Conservation (phyloP, 92 coral and sea anemone genomes). For the Isaurus tuberculatus region DNA sequence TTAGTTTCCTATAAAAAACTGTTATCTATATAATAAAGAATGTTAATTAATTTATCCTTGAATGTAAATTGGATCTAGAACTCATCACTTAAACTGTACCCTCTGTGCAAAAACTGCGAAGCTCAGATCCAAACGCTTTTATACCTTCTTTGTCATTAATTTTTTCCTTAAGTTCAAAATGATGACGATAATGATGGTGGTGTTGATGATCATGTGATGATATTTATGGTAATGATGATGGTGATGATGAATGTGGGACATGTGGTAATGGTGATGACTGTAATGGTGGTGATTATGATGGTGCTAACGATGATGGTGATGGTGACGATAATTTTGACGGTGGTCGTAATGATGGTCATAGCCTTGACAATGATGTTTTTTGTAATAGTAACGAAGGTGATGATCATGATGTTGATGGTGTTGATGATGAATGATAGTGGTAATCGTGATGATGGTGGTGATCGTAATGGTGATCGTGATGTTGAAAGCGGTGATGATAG, state of each 20-base stretch:
- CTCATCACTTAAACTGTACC: no score
- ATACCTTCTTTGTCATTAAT: neutral
- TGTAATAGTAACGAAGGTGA: neutral
- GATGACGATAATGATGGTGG: neutral
- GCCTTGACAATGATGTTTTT: neutral
- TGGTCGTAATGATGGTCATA: neutral
- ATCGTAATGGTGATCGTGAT: neutral
- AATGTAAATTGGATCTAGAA: neutral
- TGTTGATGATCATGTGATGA: neutral
- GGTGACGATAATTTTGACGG: neutral
- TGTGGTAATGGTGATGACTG: neutral
- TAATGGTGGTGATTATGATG: neutral
- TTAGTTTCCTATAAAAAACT: no score
- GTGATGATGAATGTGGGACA: neutral
- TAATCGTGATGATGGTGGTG: neutral
- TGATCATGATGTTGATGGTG: neutral
- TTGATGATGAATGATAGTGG: neutral
- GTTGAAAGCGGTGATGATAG: neutral
- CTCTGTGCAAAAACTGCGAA: neutral
- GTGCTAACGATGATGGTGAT: neutral
- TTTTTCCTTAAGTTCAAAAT: neutral
- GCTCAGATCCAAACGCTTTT: neutral
- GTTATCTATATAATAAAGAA: no score
- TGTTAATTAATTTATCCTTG: no score
- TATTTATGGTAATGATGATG: neutral